These are phyloP conservation scores for Silurus meridionalis DNA, from an alignment of 2,113 vertebrate genomes.

Conservation along the genomic window DNA sequence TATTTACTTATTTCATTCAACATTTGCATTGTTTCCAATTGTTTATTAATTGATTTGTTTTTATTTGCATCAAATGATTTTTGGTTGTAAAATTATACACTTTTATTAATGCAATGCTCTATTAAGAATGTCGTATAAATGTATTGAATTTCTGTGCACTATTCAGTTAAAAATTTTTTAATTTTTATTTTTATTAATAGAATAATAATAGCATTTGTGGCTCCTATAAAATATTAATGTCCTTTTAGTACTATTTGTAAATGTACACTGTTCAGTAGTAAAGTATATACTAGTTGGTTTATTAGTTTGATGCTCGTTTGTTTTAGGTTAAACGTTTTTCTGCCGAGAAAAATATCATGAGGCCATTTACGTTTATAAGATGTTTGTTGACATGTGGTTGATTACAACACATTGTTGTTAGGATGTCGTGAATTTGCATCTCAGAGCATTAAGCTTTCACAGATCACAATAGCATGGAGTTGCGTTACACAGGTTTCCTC, in stretches of 20 bases:
- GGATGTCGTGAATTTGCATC: not conserved
- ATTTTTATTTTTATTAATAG: too few relatives aligned
- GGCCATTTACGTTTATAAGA: too few relatives aligned
- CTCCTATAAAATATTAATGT: not conserved
- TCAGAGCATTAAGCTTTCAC: not conserved
- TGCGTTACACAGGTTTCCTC: not conserved
- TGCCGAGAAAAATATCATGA: too few relatives aligned
- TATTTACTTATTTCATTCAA: not conserved
- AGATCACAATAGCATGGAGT: not conserved
- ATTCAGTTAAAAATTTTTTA: too few relatives aligned
- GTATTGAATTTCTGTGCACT: too few relatives aligned
- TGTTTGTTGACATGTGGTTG: not conserved
- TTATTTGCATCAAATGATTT: too few relatives aligned
- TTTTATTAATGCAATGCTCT: too few relatives aligned
- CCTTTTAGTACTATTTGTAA: not conserved
- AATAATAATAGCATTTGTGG: too few relatives aligned
- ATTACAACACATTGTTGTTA: not conserved
- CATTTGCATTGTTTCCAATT: not conserved
- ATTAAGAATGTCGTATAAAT: too few relatives aligned
- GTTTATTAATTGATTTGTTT: too few relatives aligned
- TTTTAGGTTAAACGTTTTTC: not conserved
- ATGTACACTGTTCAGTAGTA: not conserved
- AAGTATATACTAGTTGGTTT: not conserved
- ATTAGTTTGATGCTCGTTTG: not conserved
- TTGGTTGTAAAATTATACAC: too few relatives aligned